phyloP scores from a whole-genome alignment of 2,113 vertebrate species.

The Anseranas semipalmata region DNA sequence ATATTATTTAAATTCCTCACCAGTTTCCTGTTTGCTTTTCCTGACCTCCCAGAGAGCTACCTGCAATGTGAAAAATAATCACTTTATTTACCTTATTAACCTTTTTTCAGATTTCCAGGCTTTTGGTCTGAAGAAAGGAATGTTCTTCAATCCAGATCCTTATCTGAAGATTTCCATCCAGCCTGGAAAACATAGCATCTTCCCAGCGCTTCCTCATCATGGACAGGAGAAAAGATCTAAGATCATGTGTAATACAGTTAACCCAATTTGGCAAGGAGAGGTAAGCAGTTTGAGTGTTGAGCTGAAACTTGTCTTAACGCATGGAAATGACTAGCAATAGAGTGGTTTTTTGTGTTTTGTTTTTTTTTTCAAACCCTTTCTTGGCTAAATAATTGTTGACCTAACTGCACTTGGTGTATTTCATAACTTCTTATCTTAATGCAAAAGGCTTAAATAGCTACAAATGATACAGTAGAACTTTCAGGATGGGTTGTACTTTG shows the following conservation, averaged over 20 bases:
- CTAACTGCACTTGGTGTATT: neutral
- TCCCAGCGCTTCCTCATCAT: conserved; percentile 94
- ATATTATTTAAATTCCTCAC: neutral
- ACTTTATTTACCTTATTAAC: neutral
- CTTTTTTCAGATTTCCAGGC: conserved; percentile 89
- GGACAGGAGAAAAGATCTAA: conserved; percentile 95
- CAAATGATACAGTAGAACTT: neutral
- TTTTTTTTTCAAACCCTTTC: neutral
- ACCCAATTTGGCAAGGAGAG: conserved; percentile 93
- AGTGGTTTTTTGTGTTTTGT: neutral
- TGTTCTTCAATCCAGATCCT: conserved; percentile 99
- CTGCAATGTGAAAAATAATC: neutral
- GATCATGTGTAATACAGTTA: conserved; percentile 92
- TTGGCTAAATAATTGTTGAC: neutral
- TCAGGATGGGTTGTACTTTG: neutral
- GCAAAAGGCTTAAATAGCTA: neutral
- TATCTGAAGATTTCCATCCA: conserved; percentile 98
- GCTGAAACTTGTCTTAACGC: neutral
- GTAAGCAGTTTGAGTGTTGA: conserved; percentile 69
- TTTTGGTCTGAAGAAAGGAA: conserved; percentile 96
- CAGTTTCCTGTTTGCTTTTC: neutral
- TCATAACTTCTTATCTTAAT: neutral
- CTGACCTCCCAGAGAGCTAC: neutral
- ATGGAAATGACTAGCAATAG: neutral
- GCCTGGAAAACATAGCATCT: conserved; percentile 97